Base-by-base conservation (phyloP, 2,797 vertebrate genomes). In the Pipistrellus nathusii region DNA sequence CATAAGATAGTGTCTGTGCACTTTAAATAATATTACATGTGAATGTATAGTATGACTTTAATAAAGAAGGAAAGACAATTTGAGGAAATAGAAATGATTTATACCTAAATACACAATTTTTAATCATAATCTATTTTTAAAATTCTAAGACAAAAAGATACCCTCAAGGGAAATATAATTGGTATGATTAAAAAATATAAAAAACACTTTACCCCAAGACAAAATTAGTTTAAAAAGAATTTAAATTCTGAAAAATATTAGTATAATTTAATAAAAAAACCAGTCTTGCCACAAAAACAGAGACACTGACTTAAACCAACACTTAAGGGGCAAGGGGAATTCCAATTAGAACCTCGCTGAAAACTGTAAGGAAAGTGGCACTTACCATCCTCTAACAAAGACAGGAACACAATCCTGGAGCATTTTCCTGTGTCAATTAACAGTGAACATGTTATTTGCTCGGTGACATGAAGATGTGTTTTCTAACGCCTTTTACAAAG, bases 401-500 rank as follows among this genome's bases (percentile, higher is more conserved):
- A 96, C 84, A 97, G 95, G 87, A 96, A 93, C 81, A 86, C 76
- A 88, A 91, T 97, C 85, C 90, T 78, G 76, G 95, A 97, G 96
- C 93, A 85, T 94, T 83, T 96, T 97, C 71, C 27, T 97, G 90
- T 95, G 96, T 94, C 97, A 84, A 93, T 97, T 96, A 97, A 97
- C 69, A 95, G 88, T 75, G 98, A 96, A 97, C 96, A 94, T 81
- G 93, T 91, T 92, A 73, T 95, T 92, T 96, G 86, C 85, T 96
- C 95, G 95, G 96, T 94, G 95, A 96, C 96, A 97, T 94, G 94
- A 96, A 97, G 97, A 96, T 64, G 41, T 87, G 44, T 73, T 91
- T 97, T 92, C 94, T 84, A 85, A 92, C 95, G 69, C 68, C 53
- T 55, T 94, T 72, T 94, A 95, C 85, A 78, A 91, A 94, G 88